Conservation (phyloP, 2,113 vertebrate species). For the Pelecanoides urinatrix region DNA sequence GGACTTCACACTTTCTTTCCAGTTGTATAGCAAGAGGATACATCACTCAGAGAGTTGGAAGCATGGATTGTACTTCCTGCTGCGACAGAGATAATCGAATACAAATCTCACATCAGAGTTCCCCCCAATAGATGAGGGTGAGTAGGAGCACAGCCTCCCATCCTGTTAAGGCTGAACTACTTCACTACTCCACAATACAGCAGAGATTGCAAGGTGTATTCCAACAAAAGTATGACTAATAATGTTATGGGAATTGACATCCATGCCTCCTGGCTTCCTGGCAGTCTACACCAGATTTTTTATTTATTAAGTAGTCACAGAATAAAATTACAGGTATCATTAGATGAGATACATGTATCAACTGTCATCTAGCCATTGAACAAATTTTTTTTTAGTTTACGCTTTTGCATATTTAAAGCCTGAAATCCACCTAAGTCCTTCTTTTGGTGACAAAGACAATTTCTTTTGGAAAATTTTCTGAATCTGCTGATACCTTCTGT, state of each 20-base stretch:
- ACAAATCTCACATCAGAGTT: background rate
- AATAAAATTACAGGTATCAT: background rate
- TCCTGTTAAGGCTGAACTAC: background rate
- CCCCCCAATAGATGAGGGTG: background rate
- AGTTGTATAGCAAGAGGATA: background rate
- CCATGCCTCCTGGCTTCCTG: background rate
- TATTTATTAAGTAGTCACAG: background rate
- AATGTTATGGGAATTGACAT: background rate
- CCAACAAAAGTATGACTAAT: background rate
- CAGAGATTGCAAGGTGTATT: background rate
- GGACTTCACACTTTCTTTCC: background rate
- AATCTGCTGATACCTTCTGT: constrained; percentile 75
- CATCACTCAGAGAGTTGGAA: background rate
- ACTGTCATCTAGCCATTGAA: background rate
- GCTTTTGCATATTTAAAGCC: background rate
- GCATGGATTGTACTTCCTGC: background rate
- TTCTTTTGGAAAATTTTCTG: background rate
- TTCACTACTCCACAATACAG: background rate
- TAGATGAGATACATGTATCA: background rate
- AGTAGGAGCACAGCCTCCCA: background rate
- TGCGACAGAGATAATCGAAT: background rate
- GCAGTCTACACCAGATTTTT: background rate
- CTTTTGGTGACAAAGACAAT: background rate
- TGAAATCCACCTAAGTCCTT: constrained; percentile 15
- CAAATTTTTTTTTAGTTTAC: background rate